phyloP scores from a whole-genome alignment of 2,797 vertebrate genomes.

The Babyrousa celebensis region DNA sequence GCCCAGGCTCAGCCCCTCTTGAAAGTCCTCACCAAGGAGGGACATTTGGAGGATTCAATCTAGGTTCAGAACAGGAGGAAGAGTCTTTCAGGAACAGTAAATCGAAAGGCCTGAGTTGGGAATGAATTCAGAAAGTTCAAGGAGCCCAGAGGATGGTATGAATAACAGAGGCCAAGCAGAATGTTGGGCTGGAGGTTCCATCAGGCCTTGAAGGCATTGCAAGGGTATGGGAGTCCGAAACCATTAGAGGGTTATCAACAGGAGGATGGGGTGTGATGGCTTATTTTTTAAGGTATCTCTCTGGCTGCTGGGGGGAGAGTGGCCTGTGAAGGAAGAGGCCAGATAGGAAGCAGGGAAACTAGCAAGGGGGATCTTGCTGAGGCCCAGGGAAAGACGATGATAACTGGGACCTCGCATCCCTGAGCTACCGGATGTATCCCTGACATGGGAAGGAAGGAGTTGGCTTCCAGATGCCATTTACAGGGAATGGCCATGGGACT shows the following conservation, averaged over 20 bases:
- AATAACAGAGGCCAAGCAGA: background rate
- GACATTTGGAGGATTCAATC: background rate
- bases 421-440: background rate
- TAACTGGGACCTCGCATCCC: too few relatives aligned
- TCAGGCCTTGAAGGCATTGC: background rate
- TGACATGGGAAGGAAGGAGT: background rate
- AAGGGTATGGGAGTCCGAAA: background rate
- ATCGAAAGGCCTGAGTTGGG: background rate
- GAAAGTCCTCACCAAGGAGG: background rate
- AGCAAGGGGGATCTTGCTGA: background rate
- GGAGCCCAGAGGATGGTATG: background rate
- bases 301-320: background rate
- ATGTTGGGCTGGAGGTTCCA: background rate
- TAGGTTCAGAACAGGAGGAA: background rate
- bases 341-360: background rate
- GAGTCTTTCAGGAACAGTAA: background rate
- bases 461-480: background rate
- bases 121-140: background rate
- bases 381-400: background rate
- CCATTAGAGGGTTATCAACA: background rate
- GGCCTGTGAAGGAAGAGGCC: background rate
- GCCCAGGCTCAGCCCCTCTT: background rate
- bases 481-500: background rate
- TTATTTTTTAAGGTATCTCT: background rate
- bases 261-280: background rate